Base-by-base conservation (phyloP, 2,888 invertebrate genomes). In the Pristionchus entomophagus region DNA sequence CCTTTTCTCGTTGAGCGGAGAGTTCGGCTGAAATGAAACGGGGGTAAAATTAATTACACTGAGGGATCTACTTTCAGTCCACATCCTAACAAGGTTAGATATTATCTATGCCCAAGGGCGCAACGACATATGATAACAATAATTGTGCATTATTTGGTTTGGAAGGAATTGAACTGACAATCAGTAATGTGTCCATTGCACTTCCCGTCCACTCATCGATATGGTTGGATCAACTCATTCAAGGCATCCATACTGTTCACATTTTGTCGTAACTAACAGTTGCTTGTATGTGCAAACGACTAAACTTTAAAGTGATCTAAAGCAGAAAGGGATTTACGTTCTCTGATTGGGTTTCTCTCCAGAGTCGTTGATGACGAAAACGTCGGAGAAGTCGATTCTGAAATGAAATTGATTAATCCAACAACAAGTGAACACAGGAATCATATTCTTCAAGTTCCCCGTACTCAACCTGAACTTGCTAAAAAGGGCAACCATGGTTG, bases 401-500 rank as follows among this genome's bases (percentile, higher is more conserved):
- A 17, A 85, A 78, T 29, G 32, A 29, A 29, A 65, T n/a, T 5
- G 5, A 19, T 59, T 59, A n/a, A n/a, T 80, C 29, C 12, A 45
- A 4, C 4, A 32, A 1, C n/a, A 51, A n/a, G n/a, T n/a, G 10
- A 49, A 12, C 14, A 38, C 41, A 19, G 26, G 2, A 1, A 38
- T 19, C 5, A 53, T 22, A 12, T 6, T 51, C 29, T 29, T 6
- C 12, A 2, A 2, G 12, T 17, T 3, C 26, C 4, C 26, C 26
- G n/a, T 10, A n/a, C 26, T n/a, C n/a, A n/a, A 84, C 83, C 83
- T 41, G 94, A 99, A 99, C 95, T 98, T 99, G 2, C 97, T 97
- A 73, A 99, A 94, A 45, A 99, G 95, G 88, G 97, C 97, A 12
- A 97, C 99, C 97, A 99, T 97, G n/a, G n/a, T n/a, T n/a, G n/a